Conservation (phyloP, 2,113 vertebrate species). For the Mustela lutreola region DNA sequence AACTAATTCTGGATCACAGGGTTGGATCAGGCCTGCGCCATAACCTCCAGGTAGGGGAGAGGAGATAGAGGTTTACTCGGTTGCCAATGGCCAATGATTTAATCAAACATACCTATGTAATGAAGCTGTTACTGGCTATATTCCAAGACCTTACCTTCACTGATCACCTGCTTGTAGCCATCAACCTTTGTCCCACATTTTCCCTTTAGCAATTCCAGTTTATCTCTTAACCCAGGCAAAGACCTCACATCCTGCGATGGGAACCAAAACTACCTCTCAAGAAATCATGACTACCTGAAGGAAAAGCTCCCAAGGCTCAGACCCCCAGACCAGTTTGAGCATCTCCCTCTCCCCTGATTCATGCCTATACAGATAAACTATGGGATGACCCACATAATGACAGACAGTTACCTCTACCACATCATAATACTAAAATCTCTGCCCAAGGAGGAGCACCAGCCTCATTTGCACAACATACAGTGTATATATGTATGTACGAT, state of each 20-base stretch:
- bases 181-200: neutral
- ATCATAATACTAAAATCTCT: neutral
- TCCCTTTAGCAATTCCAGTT: neutral
- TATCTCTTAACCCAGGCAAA: neutral
- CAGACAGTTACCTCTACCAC: neutral
- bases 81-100: neutral
- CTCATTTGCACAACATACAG: neutral
- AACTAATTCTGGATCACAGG: neutral
- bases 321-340: neutral
- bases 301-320: neutral
- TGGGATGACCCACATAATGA: neutral
- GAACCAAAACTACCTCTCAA: neutral
- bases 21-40: neutral
- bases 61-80: neutral
- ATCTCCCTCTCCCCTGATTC: neutral
- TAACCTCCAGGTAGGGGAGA: neutral
- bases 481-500: neutral
- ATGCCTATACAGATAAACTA: neutral
- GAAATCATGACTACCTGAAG: neutral
- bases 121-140: neutral
- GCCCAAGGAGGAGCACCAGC: neutral
- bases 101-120: neutral
- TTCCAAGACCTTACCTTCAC: neutral
- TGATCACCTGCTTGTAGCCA: neutral
- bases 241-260: neutral